Conservation (phyloP, 2,113 vertebrate genomes). For the Scartelaos histophorus region DNA sequence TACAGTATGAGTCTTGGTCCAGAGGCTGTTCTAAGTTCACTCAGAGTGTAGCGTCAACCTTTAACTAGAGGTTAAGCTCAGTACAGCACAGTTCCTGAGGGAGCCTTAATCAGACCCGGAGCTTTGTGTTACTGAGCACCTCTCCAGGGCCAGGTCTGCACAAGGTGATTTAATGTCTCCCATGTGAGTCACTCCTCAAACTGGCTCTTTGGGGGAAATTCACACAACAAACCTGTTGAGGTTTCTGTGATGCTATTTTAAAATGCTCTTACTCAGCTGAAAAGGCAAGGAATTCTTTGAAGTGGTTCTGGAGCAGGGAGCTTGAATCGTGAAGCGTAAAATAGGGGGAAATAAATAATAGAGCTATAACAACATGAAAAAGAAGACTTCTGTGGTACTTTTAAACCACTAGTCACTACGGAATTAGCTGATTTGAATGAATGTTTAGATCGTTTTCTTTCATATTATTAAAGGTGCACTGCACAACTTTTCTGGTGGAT, state of each 20-base stretch:
- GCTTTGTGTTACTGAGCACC: constrained; percentile 43
- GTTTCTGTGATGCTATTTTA: constrained; percentile 34
- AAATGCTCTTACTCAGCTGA: constrained; percentile 16
- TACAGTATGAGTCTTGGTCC: constrained; percentile 14
- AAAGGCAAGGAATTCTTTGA: constrained; percentile 30
- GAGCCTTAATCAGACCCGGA: constrained; percentile 34
- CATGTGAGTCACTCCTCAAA: constrained; percentile 30
- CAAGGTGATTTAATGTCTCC: constrained; percentile 44
- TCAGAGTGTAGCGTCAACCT: constrained; percentile 35
- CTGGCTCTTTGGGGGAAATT: constrained; percentile 28
- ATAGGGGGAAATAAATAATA: background rate
- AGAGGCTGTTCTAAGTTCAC: constrained; percentile 38
- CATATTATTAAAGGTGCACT: background rate
- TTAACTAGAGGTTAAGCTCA: constrained; percentile 45
- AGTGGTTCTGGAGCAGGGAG: constrained; percentile 13
- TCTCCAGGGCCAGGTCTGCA: constrained; percentile 37
- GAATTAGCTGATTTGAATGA: background rate
- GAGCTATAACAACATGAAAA: background rate
- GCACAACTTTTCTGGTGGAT: no score
- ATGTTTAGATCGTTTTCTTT: background rate
- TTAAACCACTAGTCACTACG: background rate
- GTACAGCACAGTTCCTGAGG: constrained; percentile 25
- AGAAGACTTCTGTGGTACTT: background rate
- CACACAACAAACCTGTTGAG: constrained; percentile 38
- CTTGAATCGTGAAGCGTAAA: constrained; percentile 9